phyloP scores from a whole-genome alignment of 2,113 vertebrate genomes.

The Tetrao urogallus region DNA sequence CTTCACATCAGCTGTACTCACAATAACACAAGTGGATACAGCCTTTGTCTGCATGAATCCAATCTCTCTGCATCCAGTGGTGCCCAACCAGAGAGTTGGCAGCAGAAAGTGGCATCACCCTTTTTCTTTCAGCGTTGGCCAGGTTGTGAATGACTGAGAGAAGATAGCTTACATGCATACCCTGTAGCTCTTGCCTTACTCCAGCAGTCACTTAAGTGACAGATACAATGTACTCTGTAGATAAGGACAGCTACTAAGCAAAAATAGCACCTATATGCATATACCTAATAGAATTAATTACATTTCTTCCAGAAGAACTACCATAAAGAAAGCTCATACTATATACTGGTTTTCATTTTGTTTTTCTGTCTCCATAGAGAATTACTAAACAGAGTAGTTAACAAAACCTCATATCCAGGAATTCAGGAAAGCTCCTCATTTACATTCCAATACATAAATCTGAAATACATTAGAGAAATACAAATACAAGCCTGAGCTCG shows the following conservation, averaged over 20 bases:
- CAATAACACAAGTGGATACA: accelerated
- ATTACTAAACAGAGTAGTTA: neutral
- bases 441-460: neutral
- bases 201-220: neutral
- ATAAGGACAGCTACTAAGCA: neutral
- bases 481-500: neutral
- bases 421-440: neutral
- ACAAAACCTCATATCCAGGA: neutral
- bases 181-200: neutral
- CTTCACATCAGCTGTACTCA: neutral
- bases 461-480: constrained; percentile 18
- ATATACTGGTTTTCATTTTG: neutral
- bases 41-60: neutral
- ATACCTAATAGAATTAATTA: neutral
- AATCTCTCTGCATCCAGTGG: neutral
- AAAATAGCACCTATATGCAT: neutral
- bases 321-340: neutral
- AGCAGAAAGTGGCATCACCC: neutral
- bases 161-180: neutral
- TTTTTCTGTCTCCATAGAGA: neutral
- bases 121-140: neutral
- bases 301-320: neutral
- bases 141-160: neutral
- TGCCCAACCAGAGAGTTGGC: neutral
- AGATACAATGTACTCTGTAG: neutral